phyloP scores from a whole-genome alignment of 2,888 invertebrate genomes.

The Cheilosia impressa region DNA sequence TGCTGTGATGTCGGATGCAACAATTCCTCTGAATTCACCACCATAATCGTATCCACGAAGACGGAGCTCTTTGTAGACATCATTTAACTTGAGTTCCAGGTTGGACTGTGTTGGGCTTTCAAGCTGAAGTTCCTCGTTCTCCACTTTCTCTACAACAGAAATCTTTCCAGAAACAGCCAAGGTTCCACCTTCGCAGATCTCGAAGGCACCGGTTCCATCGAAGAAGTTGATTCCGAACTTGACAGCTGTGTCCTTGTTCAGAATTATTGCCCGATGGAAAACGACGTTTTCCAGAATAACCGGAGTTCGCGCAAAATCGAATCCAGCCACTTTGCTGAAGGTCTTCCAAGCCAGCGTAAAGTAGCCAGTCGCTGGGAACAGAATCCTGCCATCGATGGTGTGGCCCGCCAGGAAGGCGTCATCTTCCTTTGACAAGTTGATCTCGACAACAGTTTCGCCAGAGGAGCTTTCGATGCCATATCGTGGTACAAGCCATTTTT shows the following conservation, averaged over 20 bases:
- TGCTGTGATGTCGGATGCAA: slow-evolving; percentile 89
- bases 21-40: slow-evolving; percentile 92
- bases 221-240: slow-evolving; percentile 93
- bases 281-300: slow-evolving; percentile 95
- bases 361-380: slow-evolving; percentile 98
- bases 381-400: slow-evolving; percentile 95
- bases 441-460: slow-evolving; percentile 91
- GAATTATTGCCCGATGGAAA: slow-evolving; percentile 96
- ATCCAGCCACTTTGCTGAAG: slow-evolving; percentile 90
- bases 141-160: slow-evolving; percentile 86
- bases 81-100: slow-evolving; percentile 86
- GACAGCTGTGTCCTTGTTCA: slow-evolving; percentile 92
- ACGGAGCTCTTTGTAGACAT: slow-evolving; percentile 94
- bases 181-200: slow-evolving; percentile 93
- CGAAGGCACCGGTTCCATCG: slow-evolving; percentile 93
- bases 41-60: slow-evolving; percentile 94
- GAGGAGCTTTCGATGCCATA: slow-evolving; percentile 86
- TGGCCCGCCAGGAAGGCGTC: slow-evolving; percentile 93
- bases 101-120: slow-evolving; percentile 83
- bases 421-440: slow-evolving; percentile 89
- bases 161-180: slow-evolving; percentile 93
- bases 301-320: slow-evolving; percentile 90
- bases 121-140: slow-evolving; percentile 87
- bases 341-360: slow-evolving; percentile 94
- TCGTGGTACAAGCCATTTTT: slow-evolving; percentile 93